Evolutionary conservation across 2,113 vertebrate species (phyloP).

Genomic region (Antigone vipio): DNA sequence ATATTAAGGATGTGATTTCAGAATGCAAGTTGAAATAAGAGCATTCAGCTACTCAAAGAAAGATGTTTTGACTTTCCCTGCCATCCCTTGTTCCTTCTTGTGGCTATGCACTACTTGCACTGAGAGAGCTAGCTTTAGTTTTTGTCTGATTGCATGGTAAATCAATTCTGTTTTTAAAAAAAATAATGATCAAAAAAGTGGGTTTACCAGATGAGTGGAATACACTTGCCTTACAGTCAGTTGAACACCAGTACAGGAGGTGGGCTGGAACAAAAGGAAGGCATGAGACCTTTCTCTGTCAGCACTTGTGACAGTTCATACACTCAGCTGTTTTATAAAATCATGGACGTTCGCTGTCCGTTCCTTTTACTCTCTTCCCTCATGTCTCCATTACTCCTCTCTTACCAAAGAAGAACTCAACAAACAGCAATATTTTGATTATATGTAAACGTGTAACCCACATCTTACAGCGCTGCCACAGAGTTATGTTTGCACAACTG

Average conservation of each 20-base stretch:
- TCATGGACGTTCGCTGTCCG: accelerated
- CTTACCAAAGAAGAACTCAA: background rate
- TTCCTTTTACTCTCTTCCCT: background rate
- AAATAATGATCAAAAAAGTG: background rate
- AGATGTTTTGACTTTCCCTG: background rate
- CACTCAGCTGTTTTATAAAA: background rate
- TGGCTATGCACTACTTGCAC: background rate
- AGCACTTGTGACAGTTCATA: background rate
- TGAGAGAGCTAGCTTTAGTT: background rate
- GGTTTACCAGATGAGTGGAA: background rate
- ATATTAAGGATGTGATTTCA: background rate
- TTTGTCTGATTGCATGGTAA: background rate
- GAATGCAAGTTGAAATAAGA: background rate
- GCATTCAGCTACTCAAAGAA: background rate
- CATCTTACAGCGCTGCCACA: accelerated
- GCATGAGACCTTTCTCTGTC: background rate
- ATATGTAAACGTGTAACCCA: background rate
- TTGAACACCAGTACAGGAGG: background rate
- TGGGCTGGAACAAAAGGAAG: background rate
- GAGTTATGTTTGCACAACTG: background rate
- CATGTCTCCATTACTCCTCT: background rate
- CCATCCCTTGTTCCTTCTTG: background rate
- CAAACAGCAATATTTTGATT: background rate
- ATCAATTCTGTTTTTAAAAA: background rate
- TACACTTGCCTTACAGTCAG: background rate